A percentile compares a stretch with the other conserved stretches of the same genome.
Conservation (phyloP, 1,140 invertebrate species). For the Plutomurus gul region DNA sequence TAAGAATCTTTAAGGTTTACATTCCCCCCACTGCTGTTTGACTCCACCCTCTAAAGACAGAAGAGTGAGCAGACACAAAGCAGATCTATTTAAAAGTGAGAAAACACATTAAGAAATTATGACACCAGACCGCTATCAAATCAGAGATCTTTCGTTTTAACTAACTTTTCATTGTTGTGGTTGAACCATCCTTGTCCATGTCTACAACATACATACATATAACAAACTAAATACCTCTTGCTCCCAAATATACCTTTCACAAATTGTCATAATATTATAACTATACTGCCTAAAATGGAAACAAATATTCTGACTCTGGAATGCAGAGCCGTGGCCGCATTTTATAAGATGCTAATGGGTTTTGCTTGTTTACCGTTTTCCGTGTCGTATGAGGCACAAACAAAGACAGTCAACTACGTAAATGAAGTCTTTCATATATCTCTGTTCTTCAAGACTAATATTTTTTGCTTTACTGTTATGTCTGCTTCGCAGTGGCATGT, state of each 20-base stretch:
- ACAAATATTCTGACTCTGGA: background rate
- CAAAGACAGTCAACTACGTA: constrained; percentile 3
- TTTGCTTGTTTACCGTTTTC: constrained; percentile 8
- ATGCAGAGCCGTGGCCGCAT: constrained; percentile 19
- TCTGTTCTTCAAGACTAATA: background rate
- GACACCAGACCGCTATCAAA: background rate
- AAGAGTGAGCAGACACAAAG: background rate
- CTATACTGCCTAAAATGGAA: background rate
- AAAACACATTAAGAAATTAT: constrained; percentile 13
- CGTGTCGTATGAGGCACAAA: background rate
- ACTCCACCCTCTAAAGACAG: background rate
- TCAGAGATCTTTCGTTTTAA: background rate
- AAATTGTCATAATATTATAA: too few relatives aligned
- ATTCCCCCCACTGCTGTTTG: background rate
- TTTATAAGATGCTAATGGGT: background rate
- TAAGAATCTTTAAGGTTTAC: background rate
- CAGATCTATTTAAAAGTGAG: background rate
- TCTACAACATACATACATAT: too few relatives aligned
- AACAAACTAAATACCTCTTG: too few relatives aligned
- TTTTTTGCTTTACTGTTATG: background rate
- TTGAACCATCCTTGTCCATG: too few relatives aligned
- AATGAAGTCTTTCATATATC: background rate
- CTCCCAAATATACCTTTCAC: too few relatives aligned
- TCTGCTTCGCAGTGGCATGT: background rate
- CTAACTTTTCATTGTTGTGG: background rate